Evolutionary conservation across 2,888 invertebrate species (phyloP), one percentile per base, ranked within the genome.

Genomic region (Hanleya hanleyi): DNA sequence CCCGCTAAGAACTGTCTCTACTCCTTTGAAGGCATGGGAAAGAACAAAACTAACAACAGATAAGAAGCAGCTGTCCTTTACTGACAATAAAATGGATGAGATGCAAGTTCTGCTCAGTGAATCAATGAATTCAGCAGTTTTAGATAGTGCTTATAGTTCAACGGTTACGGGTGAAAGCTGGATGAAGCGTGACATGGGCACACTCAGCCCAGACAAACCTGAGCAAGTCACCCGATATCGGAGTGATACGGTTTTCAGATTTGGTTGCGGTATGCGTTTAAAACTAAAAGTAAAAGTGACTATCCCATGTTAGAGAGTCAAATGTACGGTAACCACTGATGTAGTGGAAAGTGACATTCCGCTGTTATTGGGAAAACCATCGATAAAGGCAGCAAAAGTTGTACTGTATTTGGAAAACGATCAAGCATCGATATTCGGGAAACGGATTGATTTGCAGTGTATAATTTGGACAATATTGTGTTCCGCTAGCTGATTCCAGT

Each of bases 401-500:
- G 71, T 74, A 50, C 62, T 79, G 29, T 77, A 79, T 62, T 50
- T 76, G 18, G 75, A 71, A 41, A 75, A 74, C 75, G 77, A 79
- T 62, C 70, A 67, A 61, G 79, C 74, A 1, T 65, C 65, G 22
- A 76, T 79, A 32, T 73, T 79, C 47, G 73, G 72, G n/a, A 62
- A 70, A n/a, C 72, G 71, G 33, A 71, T 79, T 67, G 67, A 69
- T 12, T 41, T 77, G 26, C 49, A 76, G 29, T 70, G 71, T 22
- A 77, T 67, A 61, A 3, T 75, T 72, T 37, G 74, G 75, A 37
- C 78, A 78, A 64, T 78, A 78, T 35, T 78, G 73, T 62, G 65
- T 77, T n/a, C 76, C 70, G 1, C 69, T 77, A 41, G 70, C 74
- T 67, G 67, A 68, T 9, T 9, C 9, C 29, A 15, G 9, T 26